Percentiles rank a stretch among this genome's conserved stretches.
Conservation (phyloP, 2,797 vertebrate genomes). For the Acanthornis magna region DNA sequence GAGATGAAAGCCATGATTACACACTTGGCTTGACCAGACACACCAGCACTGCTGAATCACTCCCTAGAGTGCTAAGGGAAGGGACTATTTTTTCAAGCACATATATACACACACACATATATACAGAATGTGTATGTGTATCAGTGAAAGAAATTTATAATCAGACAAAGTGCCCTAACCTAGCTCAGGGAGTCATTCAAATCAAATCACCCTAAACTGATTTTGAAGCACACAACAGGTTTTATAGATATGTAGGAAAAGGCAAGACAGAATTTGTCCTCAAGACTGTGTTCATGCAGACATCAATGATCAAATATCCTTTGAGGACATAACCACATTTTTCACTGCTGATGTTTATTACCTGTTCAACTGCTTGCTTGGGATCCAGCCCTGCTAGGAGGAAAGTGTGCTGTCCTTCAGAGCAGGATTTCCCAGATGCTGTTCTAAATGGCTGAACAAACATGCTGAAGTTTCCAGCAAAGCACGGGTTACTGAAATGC, state of each 20-base stretch:
- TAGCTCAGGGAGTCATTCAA: not conserved
- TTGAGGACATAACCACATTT: not conserved
- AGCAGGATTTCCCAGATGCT: not conserved
- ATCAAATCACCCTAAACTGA: not conserved
- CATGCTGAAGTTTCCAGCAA: not conserved
- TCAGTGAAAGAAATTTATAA: not conserved
- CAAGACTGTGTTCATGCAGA: not conserved
- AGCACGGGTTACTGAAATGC: not conserved
- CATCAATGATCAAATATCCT: not conserved
- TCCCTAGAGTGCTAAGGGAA: not conserved
- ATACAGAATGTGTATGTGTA: not conserved
- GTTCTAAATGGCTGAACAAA: slow-evolving; percentile 14
- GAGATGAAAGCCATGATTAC: not conserved
- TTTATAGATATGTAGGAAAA: not conserved
- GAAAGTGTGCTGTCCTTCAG: not conserved
- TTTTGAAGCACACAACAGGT: not conserved
- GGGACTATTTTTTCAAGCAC: not conserved
- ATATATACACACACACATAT: not conserved
- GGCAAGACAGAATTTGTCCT: not conserved
- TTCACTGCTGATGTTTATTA: not conserved
- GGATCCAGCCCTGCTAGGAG: not conserved
- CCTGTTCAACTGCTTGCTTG: not conserved
- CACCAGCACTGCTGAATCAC: not conserved
- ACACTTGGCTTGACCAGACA: not conserved
- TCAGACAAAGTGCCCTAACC: not conserved